phyloP scores from a whole-genome alignment of 2,888 invertebrate species.

The Adineta ricciae region DNA sequence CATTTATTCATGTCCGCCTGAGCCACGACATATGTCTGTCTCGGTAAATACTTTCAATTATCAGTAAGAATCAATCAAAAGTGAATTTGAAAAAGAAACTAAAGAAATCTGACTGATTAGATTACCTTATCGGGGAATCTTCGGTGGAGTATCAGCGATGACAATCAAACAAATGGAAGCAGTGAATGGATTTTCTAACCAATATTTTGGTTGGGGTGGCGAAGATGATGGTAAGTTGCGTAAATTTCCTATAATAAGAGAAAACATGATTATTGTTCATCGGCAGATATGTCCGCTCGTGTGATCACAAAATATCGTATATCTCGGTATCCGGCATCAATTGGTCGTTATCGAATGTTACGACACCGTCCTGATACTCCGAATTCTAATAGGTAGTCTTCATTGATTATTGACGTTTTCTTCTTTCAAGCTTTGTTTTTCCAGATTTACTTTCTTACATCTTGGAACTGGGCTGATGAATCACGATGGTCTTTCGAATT shows the following conservation, averaged over 20 bases:
- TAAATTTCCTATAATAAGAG: not conserved
- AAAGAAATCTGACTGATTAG: not conserved
- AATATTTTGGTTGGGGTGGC: conserved; percentile 32
- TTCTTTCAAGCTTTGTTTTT: too few species aligned
- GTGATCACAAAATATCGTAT: not conserved
- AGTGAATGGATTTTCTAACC: conserved; percentile 32
- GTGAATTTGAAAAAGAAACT: too few species aligned
- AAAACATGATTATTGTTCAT: not conserved
- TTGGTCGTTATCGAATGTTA: conserved; percentile 30
- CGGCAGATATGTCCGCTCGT: not conserved
- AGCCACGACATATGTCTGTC: conserved; percentile 84
- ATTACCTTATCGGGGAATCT: conserved; percentile 26
- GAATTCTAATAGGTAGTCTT: not conserved
- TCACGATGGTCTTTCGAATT: not conserved
- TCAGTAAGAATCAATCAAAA: conserved; percentile 36
- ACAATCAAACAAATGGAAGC: conserved; percentile 25
- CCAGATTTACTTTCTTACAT: too few species aligned
- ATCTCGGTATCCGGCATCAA: conserved; percentile 29
- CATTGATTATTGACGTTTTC: too few species aligned
- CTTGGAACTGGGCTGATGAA: too few species aligned
- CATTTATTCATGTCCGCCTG: conserved; percentile 77
- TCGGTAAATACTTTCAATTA: conserved; percentile 64
- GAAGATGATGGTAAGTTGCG: conserved; percentile 27
- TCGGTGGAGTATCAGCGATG: conserved; percentile 32
- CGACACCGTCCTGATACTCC: conserved; percentile 24